Base-by-base conservation (phyloP, 2,888 invertebrate genomes). In the Melanotus villosus region DNA sequence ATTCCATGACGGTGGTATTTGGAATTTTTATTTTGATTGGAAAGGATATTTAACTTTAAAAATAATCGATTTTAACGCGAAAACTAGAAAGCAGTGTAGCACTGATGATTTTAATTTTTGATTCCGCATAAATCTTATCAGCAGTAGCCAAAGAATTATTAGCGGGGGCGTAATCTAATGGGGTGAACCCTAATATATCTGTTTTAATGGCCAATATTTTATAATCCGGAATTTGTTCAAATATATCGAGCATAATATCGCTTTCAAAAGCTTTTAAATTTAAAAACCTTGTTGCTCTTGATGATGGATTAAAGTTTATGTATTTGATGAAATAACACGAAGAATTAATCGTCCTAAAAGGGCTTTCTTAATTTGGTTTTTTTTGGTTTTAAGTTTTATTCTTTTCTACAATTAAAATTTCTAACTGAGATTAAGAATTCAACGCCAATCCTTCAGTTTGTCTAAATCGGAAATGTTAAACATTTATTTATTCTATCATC, bases 121-220 rank as follows among this genome's bases (percentile, higher is more conserved):
- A 62, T 50, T 62, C 52, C 36, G 34, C 62, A 62, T 64, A 56
- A 43, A 64, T 64, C 45, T 64, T 64, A 43, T 56, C 38, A 30
- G 56, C 43, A 43, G 34, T 43, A 18, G 41, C 52, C 38, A 63
- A 54, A 43, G 45, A 64, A 41, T 64, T 64, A 64, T 64, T 64
- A 64, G 64, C 56, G 43, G 56, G 64, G 38, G 56, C 56, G 36
- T 64, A 56, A 34, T 64, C 64, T 56, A 56, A 54, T 26, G 56
- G 64, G 32, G 36, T 56, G 45, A 36, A 64, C 64, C 64, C 64
- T 56, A 64, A 64, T 64, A 64, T 64, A 56, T 64, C 41, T 54
- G 21, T 32, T 18, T 21, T 64, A 63, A 54, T 54, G 50, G 30
- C 32, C 63, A 30, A 63, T 56, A 56, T 45, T 64, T 64, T 41